Evolutionary conservation across 2,888 invertebrate genomes (phyloP).

Genomic region (Caenorhabditis sinica): DNA sequence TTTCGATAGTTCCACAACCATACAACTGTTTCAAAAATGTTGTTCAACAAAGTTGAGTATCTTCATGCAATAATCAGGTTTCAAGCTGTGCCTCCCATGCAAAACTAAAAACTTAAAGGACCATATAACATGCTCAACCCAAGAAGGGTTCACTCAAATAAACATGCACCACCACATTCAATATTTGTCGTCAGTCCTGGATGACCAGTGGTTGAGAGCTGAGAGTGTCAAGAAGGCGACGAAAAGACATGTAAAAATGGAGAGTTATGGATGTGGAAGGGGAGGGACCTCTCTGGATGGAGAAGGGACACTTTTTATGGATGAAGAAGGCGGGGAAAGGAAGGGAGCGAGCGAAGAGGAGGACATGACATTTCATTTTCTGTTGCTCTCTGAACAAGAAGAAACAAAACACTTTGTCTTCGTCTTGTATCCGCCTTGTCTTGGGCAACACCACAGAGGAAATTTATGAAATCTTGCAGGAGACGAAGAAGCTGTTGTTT

Average conservation of each 20-base stretch:
- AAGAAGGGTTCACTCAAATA: neutral
- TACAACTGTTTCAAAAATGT: no score
- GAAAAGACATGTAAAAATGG: slow-evolving; percentile 19
- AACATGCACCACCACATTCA: slow-evolving; percentile 22
- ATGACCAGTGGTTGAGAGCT: slow-evolving; percentile 26
- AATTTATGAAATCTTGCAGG: slow-evolving; percentile 18
- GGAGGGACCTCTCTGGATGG: neutral
- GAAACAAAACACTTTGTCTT: slow-evolving; percentile 42
- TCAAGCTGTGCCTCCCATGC: no score
- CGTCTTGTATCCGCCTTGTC: slow-evolving; percentile 1
- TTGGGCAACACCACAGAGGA: neutral
- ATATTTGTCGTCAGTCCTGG: slow-evolving; percentile 27
- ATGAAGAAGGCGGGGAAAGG: slow-evolving; percentile 23
- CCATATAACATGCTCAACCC: neutral
- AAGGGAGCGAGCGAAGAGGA: neutral
- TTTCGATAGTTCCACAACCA: no score
- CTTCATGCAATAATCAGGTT: no score
- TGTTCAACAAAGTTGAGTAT: no score
- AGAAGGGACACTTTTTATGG: slow-evolving; percentile 40
- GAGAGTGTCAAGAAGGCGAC: slow-evolving; percentile 23
- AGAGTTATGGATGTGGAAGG: slow-evolving; percentile 34
- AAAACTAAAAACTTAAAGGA: neutral
- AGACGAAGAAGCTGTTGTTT: neutral
- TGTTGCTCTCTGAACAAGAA: slow-evolving; percentile 9
- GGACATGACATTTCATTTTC: slow-evolving; percentile 57